These are phyloP conservation scores for Corythucha ciliata DNA, from an alignment of 2,888 invertebrate genomes.

Conservation along the genomic window DNA sequence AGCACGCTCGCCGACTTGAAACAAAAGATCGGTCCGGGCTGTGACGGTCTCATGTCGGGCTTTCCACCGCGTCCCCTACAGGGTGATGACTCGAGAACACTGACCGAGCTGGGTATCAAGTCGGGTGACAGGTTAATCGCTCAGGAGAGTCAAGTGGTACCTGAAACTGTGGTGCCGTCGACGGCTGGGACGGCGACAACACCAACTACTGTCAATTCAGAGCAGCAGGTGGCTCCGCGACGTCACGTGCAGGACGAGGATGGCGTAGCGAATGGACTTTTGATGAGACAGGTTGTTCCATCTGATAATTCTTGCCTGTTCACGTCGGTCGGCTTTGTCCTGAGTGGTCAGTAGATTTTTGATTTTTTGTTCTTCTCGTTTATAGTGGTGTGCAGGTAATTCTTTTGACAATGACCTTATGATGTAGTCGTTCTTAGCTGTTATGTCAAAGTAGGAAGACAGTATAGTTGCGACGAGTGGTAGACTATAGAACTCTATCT, in stretches of 20 bases:
- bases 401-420: too few relatives aligned
- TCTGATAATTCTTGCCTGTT: constrained; percentile 95
- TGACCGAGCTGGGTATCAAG: constrained; percentile 61
- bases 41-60: constrained; percentile 60
- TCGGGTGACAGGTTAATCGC: constrained; percentile 83
- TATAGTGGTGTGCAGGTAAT: not conserved
- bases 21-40: constrained; percentile 56
- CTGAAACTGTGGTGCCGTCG: too few relatives aligned
- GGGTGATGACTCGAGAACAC: constrained; percentile 51
- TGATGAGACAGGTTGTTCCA: constrained; percentile 85
- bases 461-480: too few relatives aligned
- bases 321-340: constrained; percentile 65
- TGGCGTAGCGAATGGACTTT: constrained; percentile 50
- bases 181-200: too few relatives aligned
- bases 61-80: constrained; percentile 78
- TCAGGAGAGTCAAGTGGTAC: constrained; percentile 53
- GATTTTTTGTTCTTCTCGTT: not conserved
- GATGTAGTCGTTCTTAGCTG: too few relatives aligned
- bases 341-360: constrained; percentile 42
- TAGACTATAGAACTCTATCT: too few relatives aligned
- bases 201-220: too few relatives aligned
- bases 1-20: constrained; percentile 68
- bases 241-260: constrained; percentile 35
- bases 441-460: too few relatives aligned
- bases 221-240: too few relatives aligned